Base-by-base conservation (phyloP, 2,888 invertebrate species). In the Drosophila robusta region DNA sequence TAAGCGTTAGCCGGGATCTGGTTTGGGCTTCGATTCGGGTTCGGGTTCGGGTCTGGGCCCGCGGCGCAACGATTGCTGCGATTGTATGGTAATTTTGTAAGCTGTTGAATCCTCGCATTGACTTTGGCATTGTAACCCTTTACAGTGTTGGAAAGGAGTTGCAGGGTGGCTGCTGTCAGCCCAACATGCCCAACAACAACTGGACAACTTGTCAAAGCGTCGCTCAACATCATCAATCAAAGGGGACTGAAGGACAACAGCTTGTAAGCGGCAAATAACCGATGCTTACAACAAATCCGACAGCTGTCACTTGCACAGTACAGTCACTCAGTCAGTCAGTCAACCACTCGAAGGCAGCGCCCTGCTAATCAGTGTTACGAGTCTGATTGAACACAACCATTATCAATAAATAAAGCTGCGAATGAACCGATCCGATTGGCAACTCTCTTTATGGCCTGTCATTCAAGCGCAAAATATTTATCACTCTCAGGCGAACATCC, bases 391-490 rank as follows among this genome's bases (percentile, higher is more conserved):
- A 54, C 77, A 77, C 55, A 50, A 58, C 52, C 78, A 82, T 68
- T 69, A 70, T 62, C 70, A 74, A 73, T 73, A 65, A 41, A 44
- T 60, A 50, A 66, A 66, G 39, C 52, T 29, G 45, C 36, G 16
- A 18, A 52, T 41, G 8, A 51, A 46, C 29, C 32, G 41, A 42
- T 51, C 12, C 26, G n/a, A 46, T 55, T 39, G 36, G 12, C 54
- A 42, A 12, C 14, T 34, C 41, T 26, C 41, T 77, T 84, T 84
- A 70, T 83, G 81, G 65, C 50, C 80, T 83, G 82, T 82, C 82
- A 84, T 69, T 78, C 73, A 71, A 32, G 76, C 80, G 70, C 78
- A 82, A 80, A 83, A 85, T 83, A 83, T 83, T 83, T 83, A 83
- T 83, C 85, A 85, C 85, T 83, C 70, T 67, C 68, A 46, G 55